phyloP scores from a whole-genome alignment of 2,113 vertebrate genomes.

The Reinhardtius hippoglossoides region DNA sequence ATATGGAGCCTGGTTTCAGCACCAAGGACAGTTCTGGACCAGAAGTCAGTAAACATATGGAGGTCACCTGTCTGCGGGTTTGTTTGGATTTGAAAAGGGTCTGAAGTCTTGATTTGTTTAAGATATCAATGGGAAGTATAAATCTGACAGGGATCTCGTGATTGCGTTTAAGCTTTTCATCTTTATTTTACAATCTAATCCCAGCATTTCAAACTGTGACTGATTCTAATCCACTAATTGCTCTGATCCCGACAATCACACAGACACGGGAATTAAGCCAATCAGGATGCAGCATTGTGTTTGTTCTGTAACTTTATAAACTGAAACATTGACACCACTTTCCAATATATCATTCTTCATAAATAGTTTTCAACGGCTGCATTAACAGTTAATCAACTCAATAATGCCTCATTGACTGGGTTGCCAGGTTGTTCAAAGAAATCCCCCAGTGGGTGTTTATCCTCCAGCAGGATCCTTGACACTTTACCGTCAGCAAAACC shows the following conservation, averaged over 20 bases:
- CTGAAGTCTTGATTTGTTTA: neutral
- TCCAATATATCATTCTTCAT: neutral
- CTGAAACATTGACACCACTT: neutral
- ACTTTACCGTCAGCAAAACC: neutral
- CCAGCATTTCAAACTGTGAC: neutral
- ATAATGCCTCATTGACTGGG: neutral
- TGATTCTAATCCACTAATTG: slow-evolving; percentile 14
- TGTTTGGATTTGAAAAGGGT: neutral
- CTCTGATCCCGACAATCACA: slow-evolving; percentile 9
- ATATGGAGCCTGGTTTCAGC: slow-evolving; percentile 67
- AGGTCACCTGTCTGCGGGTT: slow-evolving; percentile 51
- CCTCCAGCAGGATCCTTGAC: neutral
- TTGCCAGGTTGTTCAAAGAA: neutral
- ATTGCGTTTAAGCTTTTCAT: no score
- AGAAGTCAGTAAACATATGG: slow-evolving; percentile 13
- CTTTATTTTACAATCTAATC: no score
- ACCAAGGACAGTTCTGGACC: slow-evolving; percentile 79
- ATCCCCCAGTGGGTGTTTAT: neutral
- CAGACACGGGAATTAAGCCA: slow-evolving; percentile 5
- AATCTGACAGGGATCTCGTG: neutral
- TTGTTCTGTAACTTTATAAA: neutral
- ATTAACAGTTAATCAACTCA: neutral
- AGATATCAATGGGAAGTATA: no score
- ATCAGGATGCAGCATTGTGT: slow-evolving; percentile 2
- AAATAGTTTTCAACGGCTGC: neutral